Evolutionary conservation across 2,888 invertebrate species (phyloP), one percentile per base, ranked within the genome.

Genomic region (Cosmia trapezina): DNA sequence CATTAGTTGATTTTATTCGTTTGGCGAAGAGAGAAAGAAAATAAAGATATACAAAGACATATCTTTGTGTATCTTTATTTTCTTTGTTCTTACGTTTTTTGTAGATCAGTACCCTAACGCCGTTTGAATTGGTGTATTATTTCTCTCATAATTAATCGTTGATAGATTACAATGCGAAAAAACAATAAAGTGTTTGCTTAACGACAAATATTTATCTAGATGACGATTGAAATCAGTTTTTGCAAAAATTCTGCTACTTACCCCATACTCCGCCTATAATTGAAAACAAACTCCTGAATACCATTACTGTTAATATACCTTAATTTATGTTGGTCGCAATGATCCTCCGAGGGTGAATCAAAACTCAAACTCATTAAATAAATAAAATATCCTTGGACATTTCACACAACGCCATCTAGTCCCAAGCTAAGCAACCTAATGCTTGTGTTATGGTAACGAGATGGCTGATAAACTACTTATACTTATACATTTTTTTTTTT

Each of bases 291-390:
- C 43, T 65, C 12, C 53, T 33, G 2, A 65, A 74, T 45, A 33
- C 12, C 59, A 75, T 70, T 47, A 60, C 66, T 70, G 45, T 70
- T 70, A 70, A 65, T 74, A 74, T 53, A 57, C 43, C 51, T 60
- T 57, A 67, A 70, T 80, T 47, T 64, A 65, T 60, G 63, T 67
- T 60, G 28, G 43, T 57, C 45, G 37, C 64, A 67, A 70, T 67
- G 70, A 65, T 61, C n/a, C 60, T 65, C 65, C 17, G 22, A 61
- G 54, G 59, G 53, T 47, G n/a, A 9, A 59, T 47, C 59, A 47
- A 47, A 61, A 61, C 33, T 41, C 41, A 2, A 60, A 57, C 64
- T 41, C 57, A n/a, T n/a, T n/a, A n/a, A n/a, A n/a, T n/a, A n/a
- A n/a, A n/a, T n/a, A n/a, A n/a, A n/a, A n/a, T n/a, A n/a, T n/a